Conservation (phyloP, 2,797 vertebrate genomes). For the Sphenopsis melanotis region DNA sequence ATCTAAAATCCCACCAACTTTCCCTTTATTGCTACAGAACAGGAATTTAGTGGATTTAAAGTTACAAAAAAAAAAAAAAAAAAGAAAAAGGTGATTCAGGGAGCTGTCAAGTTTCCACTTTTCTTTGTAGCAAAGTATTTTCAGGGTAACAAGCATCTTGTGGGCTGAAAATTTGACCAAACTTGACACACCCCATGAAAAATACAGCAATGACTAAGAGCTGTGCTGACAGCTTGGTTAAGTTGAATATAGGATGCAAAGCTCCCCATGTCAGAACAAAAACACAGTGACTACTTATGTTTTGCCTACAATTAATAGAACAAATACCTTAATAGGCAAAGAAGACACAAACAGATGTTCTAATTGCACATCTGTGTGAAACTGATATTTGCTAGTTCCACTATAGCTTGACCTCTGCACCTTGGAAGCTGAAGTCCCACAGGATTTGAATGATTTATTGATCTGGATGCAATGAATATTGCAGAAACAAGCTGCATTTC, state of each 20-base stretch:
- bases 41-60: not conserved
- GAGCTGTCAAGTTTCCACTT: not conserved
- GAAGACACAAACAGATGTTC: conserved; percentile 74
- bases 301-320: conserved; percentile 69
- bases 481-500: conserved; percentile 59
- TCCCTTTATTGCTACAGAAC: not conserved
- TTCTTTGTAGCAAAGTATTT: not conserved
- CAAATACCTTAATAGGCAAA: conserved; percentile 68
- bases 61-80: not conserved
- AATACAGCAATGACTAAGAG: conserved; percentile 26
- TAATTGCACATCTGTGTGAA: conserved; percentile 66
- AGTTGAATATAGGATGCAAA: conserved; percentile 31
- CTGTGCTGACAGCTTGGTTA: conserved; percentile 35
- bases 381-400: conserved; percentile 60
- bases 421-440: conserved; percentile 51
- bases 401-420: conserved; percentile 67
- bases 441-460: conserved; percentile 71
- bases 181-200: not conserved
- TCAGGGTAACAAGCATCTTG: not conserved
- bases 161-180: not conserved
- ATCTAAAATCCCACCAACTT: not conserved
- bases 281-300: conserved; percentile 37
- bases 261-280: conserved; percentile 50
- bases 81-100: not conserved
- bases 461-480: conserved; percentile 64